Evolutionary conservation across 1,140 invertebrate genomes (phyloP), one percentile per base, ranked within the genome.

Genomic region (Megathymus violae): DNA sequence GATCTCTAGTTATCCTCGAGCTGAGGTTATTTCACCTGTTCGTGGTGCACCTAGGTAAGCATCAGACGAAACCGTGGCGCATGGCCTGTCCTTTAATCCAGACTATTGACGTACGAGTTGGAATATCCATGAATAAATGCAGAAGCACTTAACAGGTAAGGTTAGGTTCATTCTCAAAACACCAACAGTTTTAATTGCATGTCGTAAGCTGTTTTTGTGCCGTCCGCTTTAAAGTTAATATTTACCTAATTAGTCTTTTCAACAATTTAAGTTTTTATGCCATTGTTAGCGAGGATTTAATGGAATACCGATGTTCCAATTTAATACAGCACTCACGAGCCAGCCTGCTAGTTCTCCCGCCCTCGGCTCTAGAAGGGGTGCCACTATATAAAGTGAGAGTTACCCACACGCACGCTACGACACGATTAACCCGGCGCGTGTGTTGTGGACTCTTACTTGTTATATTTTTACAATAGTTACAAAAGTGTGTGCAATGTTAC

Each of bases 371-470:
- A 88, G 87, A 83, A 87, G 84, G 87, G 87, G 80, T 88, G 85
- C 40, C 70, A 72, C 71, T 89, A 89, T 89, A 89, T 89, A 89
- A 78, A 85, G 82, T 81, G 78, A 85, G 69, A 79, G 78, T 80
- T 50, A 64, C n/a, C n/a, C 60, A 72, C 78, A 80, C 75, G 78
- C 76, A 82, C 58, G 67, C 69, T 71, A 82, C 74, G 69, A 78
- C 67, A 81, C 80, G 78, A 80, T 58, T 74, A 75, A 62, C 43
- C 59, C 52, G 62, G 47, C 78, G 87, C 80, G 87, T 85, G 87
- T 87, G 80, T 71, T 67, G 78, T 88, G 80, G 68, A 65, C 66
- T 68, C n/a, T 78, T 74, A 69, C 56, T 74, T 75, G 38, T 36
- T 61, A 62, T 70, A 48, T 66, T 62, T 74, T 67, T 63, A 72